Evolutionary conservation across 2,888 invertebrate genomes (phyloP).

Genomic region (Drosophila maculinotata): DNA sequence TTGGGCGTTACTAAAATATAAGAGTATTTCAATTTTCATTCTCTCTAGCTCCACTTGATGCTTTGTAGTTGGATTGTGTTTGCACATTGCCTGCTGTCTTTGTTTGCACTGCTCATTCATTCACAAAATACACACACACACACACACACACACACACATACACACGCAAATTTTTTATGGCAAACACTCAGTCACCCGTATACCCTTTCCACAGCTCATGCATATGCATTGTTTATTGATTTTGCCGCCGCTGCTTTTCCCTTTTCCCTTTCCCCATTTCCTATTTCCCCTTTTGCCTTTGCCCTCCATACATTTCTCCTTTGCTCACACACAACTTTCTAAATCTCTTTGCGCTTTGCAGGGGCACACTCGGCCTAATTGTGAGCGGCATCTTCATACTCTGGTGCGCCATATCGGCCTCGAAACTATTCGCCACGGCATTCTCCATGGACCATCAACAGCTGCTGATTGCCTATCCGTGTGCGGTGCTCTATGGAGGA

Average conservation of each 20-base stretch:
- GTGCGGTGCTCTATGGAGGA: constrained; percentile 91
- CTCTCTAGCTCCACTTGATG: constrained; percentile 29
- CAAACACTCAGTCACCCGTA: constrained; percentile 53
- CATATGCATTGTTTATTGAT: constrained; percentile 79
- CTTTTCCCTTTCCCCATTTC: constrained; percentile 16
- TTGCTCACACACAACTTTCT: constrained; percentile 21
- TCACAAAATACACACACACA: constrained; percentile 59
- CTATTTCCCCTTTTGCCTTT: constrained; percentile 33
- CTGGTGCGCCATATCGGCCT: constrained; percentile 91
- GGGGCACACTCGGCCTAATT: constrained; percentile 87
- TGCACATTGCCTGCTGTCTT: constrained; percentile 68
- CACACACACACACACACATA: constrained; percentile 17
- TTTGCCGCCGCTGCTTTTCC: constrained; percentile 49
- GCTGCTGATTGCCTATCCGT: constrained; percentile 90
- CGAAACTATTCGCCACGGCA: constrained; percentile 91
- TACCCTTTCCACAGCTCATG: constrained; percentile 61
- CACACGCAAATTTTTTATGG: constrained; percentile 29
- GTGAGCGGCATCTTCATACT: constrained; percentile 87
- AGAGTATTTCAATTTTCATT: constrained; percentile 59
- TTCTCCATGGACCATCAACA: constrained; percentile 91
- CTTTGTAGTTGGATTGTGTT: constrained; percentile 63
- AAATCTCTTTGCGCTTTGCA: constrained; percentile 76
- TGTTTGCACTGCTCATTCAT: constrained; percentile 75
- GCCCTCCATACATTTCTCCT: constrained; percentile 1
- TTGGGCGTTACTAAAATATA: constrained; percentile 10